These are phyloP conservation scores for Sceloporus undulatus DNA, from an alignment of 2,113 vertebrate species.

Conservation along the genomic window DNA sequence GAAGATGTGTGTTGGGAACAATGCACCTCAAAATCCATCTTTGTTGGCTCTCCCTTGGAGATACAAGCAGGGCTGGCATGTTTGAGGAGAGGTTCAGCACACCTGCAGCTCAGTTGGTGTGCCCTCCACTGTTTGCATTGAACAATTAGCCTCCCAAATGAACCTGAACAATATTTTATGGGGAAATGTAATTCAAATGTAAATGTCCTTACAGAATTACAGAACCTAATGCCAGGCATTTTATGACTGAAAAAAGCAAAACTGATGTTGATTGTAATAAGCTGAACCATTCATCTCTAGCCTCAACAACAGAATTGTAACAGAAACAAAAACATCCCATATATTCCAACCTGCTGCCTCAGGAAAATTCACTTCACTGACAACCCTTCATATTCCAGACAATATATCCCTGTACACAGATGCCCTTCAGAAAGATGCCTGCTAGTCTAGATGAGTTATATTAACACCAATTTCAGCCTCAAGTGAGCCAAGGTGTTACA, in stretches of 20 bases:
- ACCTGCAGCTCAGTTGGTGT: no score
- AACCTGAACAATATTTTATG: no score
- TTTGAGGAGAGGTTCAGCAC: no score
- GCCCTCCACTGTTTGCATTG: no score
- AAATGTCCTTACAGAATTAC: no score
- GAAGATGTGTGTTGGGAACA: no score
- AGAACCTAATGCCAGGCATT: neutral
- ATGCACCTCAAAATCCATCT: no score
- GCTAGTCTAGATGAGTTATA: neutral
- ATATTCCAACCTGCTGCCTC: neutral
- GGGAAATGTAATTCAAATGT: no score
- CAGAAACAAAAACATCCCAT: neutral
- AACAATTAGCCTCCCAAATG: no score
- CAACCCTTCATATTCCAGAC: neutral
- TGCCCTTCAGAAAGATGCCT: neutral
- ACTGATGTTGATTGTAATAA: neutral
- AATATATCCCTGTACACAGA: neutral
- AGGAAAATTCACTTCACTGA: neutral
- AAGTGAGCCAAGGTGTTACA: no score
- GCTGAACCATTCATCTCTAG: neutral
- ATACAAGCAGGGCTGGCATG: no score
- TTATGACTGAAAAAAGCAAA: neutral
- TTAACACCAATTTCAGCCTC: neutral
- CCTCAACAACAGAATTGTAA: neutral
- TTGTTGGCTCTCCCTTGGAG: no score